phyloP scores from a whole-genome alignment of 2,797 vertebrate genomes.

The Xiphophorus birchmanni region DNA sequence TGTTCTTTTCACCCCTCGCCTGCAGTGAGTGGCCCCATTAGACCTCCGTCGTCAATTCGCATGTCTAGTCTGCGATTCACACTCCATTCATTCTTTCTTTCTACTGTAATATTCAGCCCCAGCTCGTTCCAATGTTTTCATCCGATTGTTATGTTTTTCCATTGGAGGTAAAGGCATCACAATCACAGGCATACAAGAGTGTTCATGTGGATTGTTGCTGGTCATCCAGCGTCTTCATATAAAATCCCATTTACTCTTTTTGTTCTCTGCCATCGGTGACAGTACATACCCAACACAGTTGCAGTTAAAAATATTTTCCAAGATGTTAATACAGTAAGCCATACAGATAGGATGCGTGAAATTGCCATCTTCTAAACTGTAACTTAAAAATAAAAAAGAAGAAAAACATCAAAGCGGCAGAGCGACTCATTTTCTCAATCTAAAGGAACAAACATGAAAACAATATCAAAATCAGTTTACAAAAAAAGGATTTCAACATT shows the following conservation, averaged over 20 bases:
- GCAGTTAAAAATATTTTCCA: neutral
- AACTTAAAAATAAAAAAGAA: neutral
- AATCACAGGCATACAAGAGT: neutral
- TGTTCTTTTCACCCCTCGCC: neutral
- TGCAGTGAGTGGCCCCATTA: neutral
- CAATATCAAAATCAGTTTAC: neutral
- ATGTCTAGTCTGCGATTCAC: neutral
- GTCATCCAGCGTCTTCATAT: neutral
- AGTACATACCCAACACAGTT: neutral
- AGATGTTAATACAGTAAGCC: neutral
- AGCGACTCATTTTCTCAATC: constrained; percentile 4
- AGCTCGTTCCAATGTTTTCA: neutral
- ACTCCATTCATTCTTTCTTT: neutral
- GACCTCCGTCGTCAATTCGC: neutral
- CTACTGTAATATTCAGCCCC: neutral
- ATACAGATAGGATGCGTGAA: neutral
- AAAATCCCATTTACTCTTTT: neutral
- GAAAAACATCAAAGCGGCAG: neutral
- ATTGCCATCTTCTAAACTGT: neutral
- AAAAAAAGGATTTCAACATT: neutral
- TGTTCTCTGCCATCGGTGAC: neutral
- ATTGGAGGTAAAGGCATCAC: neutral
- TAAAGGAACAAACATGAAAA: neutral
- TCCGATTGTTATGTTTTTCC: neutral
- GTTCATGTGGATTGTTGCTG: no score